These are phyloP conservation scores for Polydrusus tereticollis DNA, from an alignment of 2,888 invertebrate species.

Conservation along the genomic window DNA sequence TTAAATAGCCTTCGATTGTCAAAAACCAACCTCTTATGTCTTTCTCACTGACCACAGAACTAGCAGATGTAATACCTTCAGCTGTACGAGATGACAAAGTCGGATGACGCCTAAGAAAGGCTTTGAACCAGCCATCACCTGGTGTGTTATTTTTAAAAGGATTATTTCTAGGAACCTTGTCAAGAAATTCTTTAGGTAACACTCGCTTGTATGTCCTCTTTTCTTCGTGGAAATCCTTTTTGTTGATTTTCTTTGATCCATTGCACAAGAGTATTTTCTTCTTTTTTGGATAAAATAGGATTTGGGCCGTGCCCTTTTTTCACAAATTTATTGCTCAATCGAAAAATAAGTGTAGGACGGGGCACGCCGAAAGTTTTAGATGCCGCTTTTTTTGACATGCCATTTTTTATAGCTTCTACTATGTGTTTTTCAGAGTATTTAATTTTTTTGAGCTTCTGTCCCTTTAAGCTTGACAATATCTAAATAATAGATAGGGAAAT, in stretches of 20 bases:
- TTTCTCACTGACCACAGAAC: conserved; percentile 22
- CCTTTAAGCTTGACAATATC: too few species aligned
- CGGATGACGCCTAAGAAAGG: neutral
- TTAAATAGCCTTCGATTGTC: conserved; percentile 50
- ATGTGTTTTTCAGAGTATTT: neutral
- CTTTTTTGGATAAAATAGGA: neutral
- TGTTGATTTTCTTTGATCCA: neutral
- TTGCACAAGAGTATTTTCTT: neutral
- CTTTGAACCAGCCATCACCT: neutral
- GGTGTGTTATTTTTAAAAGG: neutral
- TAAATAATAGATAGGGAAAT: too few species aligned
- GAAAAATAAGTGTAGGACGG: neutral
- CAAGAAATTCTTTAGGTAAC: neutral
- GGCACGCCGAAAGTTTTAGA: neutral
- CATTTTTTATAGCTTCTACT: neutral
- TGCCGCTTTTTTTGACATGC: neutral
- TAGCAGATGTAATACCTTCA: neutral
- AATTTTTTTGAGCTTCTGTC: too few species aligned
- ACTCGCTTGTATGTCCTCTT: neutral
- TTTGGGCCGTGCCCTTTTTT: neutral
- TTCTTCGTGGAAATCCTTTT: conserved; percentile 45
- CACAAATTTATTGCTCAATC: neutral
- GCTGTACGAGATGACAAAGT: neutral
- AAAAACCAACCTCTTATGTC: conserved; percentile 25
- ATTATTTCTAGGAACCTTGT: neutral